Percentiles rank a stretch among this genome's conserved stretches.
These are phyloP conservation scores for Tetanocera ferruginea DNA, from an alignment of 2,888 invertebrate species.

Conservation along the genomic window DNA sequence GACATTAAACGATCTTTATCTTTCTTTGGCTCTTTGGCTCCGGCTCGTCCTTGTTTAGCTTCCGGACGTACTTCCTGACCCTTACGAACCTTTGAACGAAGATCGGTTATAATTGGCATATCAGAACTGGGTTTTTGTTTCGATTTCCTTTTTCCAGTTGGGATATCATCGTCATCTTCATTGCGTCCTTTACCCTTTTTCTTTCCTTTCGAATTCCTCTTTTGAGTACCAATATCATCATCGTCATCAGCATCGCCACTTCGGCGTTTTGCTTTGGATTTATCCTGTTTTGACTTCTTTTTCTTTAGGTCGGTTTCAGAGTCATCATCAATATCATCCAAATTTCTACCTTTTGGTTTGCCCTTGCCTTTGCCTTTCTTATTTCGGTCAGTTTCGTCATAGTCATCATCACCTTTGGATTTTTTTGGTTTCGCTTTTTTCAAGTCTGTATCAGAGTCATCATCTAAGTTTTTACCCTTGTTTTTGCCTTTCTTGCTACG, in stretches of 20 bases:
- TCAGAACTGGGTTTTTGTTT: neutral
- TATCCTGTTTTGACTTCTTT: neutral
- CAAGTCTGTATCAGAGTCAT: no score
- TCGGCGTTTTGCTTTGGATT: neutral
- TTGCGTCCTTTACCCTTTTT: neutral
- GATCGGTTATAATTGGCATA: conserved; percentile 37
- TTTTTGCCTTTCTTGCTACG: neutral
- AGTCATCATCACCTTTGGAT: neutral
- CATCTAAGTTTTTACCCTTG: neutral
- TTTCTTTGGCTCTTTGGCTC: neutral
- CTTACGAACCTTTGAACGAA: conserved; percentile 43
- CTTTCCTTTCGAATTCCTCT: neutral
- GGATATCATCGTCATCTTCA: neutral
- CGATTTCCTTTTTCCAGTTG: neutral
- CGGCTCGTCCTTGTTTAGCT: neutral
- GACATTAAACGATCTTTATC: neutral
- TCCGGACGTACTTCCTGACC: conserved; percentile 23
- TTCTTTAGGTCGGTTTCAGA: neutral
- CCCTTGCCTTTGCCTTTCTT: neutral
- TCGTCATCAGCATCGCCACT: neutral
- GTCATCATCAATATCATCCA: neutral
- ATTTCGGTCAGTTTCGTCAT: neutral
- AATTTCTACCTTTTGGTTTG: neutral
- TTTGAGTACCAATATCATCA: neutral
- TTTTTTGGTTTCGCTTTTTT: neutral